These are phyloP conservation scores for Trematomus loennbergii DNA, from an alignment of 2,113 vertebrate species.

Conservation along the genomic window DNA sequence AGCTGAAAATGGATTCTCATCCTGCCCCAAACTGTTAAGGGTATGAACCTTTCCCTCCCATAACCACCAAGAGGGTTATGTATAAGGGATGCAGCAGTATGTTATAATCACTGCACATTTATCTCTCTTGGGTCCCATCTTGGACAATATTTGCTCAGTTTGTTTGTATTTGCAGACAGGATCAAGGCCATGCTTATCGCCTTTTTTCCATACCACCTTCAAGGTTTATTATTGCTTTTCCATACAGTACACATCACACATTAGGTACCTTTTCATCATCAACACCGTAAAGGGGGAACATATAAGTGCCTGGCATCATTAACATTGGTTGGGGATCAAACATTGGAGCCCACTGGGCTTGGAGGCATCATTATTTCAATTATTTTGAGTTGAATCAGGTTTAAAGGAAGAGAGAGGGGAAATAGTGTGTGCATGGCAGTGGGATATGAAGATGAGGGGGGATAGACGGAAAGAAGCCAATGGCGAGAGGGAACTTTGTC, in stretches of 20 bases:
- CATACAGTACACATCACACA: constrained; percentile 20
- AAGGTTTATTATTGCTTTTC: constrained; percentile 46
- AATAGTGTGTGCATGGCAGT: constrained; percentile 7
- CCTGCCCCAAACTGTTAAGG: constrained; percentile 55
- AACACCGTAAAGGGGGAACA: constrained; percentile 35
- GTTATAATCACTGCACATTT: constrained; percentile 38
- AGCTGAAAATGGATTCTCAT: constrained; percentile 76
- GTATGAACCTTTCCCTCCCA: constrained; percentile 45
- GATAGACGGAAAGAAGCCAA: constrained; percentile 17
- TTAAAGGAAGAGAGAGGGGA: constrained; percentile 42
- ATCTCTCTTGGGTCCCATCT: constrained; percentile 18
- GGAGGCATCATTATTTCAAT: constrained; percentile 60
- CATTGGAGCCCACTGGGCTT: constrained; percentile 26
- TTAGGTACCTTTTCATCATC: constrained; percentile 53
- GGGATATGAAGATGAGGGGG: not conserved
- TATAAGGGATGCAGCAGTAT: not conserved
- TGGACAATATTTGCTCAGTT: constrained; percentile 26
- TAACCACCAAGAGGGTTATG: constrained; percentile 26
- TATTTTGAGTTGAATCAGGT: constrained; percentile 51
- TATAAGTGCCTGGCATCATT: not conserved
- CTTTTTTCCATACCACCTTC: constrained; percentile 21
- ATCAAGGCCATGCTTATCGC: constrained; percentile 25
- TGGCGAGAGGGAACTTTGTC: constrained; percentile 39
- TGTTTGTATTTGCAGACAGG: constrained; percentile 16
- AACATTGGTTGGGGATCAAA: constrained; percentile 48